Conservation (phyloP, 2,888 invertebrate genomes). For the Galeruca laticollis region DNA sequence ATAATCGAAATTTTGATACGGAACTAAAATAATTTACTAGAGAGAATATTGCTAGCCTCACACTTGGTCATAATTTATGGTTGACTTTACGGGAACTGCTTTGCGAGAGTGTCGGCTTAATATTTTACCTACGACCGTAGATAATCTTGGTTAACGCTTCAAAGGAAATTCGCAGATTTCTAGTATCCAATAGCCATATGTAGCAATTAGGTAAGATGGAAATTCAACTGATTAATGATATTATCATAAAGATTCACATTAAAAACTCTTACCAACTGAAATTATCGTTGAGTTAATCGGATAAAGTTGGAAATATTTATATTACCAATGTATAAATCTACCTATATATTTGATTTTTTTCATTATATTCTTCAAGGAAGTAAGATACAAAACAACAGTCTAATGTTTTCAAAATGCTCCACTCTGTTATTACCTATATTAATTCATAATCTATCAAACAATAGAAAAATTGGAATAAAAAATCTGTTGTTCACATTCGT, state of each 20-base stretch:
- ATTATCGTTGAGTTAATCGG: no score
- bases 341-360: no score
- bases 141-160: conserved; percentile 15
- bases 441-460: no score
- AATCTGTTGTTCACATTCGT: no score
- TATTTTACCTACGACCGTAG: conserved; percentile 15
- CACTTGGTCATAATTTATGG: conserved; percentile 15
- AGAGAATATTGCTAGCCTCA: conserved; percentile 20
- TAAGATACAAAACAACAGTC: no score
- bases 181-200: not conserved
- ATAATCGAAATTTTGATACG: not conserved
- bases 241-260: not conserved
- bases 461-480: no score
- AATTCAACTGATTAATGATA: not conserved
- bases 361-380: no score
- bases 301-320: no score
- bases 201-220: not conserved
- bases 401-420: no score
- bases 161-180: conserved; percentile 1
- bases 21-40: conserved; percentile 9
- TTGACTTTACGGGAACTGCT: conserved; percentile 2
- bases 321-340: no score
- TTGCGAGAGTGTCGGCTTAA: conserved; percentile 10
- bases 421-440: no score
- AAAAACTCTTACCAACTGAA: not conserved